Base-by-base conservation (phyloP, 2,113 vertebrate genomes). In the Pipra filicauda region DNA sequence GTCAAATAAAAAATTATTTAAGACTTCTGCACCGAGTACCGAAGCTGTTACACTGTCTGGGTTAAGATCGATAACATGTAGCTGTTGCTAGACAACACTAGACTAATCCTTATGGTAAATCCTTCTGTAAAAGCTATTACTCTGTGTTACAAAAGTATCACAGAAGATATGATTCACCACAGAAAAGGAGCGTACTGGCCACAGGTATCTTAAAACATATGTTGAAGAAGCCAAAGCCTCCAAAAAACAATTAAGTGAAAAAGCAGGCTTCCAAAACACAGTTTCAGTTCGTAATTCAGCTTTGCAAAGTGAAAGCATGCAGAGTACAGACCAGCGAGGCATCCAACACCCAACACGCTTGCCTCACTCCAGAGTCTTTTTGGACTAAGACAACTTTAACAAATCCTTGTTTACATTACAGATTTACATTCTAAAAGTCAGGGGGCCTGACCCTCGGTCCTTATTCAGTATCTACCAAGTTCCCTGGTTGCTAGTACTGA, bases 371-470 rank as follows among this genome's bases (percentile, higher is more conserved):
- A 44, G 91, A 85, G 80, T 51, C 86, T 64, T 49, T 69, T 73
- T 3, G 3, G 73, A 73, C 65, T 87, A 77, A 78, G 74, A 67
- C 74, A 78, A 83, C 57, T 93, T 93, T 87, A 95, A 94, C 87
- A 95, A 79, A 85, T 59, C 88, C 88, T 78, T 94, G 71, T 97
- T 96, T 96, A 88, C 83, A 28, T 64, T 94, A 69, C 82, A 95
- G 95, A 95, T 91, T 88, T 93, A 74, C 77, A 76, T 79, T 94
- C 95, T 90, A 33, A 92, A 44, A 35, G 51, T 74, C 7, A 1
- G 18, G 48, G 75, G 52, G 33, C 30, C 62, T 62, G 64, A 73
- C 62, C n/a, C 44, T 74, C 23, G 44, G 33, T 83, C 62, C 33
- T 88, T 49, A 66, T 15, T 74, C 54, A 43, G 41, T 48, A 58